phyloP scores from a whole-genome alignment of 2,113 vertebrate genomes.

The Eclectus roratus region DNA sequence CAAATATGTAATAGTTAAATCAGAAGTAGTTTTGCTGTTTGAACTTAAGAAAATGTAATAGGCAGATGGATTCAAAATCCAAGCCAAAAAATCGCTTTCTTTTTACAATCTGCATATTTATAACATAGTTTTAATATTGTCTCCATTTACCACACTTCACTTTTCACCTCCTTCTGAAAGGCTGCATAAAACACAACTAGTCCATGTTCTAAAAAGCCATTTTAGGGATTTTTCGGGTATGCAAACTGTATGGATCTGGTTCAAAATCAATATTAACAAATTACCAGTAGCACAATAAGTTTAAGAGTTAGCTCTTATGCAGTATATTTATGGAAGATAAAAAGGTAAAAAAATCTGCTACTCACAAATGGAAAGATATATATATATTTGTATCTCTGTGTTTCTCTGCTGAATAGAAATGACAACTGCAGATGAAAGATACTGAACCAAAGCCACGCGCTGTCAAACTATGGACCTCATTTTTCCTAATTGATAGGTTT shows the following conservation, averaged over 20 bases:
- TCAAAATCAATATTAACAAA: slow-evolving; percentile 21
- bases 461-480: not conserved
- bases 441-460: not conserved
- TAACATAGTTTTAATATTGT: slow-evolving; percentile 23
- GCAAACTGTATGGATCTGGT: not conserved
- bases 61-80: slow-evolving; percentile 33
- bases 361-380: not conserved
- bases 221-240: slow-evolving; percentile 38
- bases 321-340: not conserved
- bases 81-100: slow-evolving; percentile 21
- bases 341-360: not conserved
- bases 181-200: not conserved
- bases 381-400: not conserved
- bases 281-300: not conserved
- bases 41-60: slow-evolving; percentile 65
- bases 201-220: not conserved
- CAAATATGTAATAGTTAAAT: slow-evolving; percentile 75
- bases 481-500: not conserved
- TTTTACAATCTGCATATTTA: slow-evolving; percentile 54
- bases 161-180: slow-evolving; percentile 40
- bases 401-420: not conserved
- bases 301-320: not conserved
- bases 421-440: not conserved
- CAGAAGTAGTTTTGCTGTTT: slow-evolving; percentile 68
- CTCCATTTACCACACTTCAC: not conserved